A percentile compares a stretch with the other conserved stretches of the same genome.
phyloP scores from a whole-genome alignment of 2,113 vertebrate genomes.

The Albula goreensis region DNA sequence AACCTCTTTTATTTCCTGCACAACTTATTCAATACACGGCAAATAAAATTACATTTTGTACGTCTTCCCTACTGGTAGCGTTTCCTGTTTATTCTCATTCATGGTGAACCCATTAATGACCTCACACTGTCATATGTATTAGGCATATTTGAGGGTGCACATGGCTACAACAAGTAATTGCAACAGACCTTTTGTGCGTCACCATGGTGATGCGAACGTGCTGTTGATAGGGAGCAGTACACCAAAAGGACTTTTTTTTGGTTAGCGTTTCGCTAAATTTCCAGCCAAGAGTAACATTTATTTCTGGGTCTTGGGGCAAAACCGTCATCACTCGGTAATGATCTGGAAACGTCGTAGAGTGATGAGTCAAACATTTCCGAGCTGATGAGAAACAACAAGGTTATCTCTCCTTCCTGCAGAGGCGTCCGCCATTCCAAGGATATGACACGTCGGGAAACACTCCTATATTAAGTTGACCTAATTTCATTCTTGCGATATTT shows the following conservation, averaged over 20 bases:
- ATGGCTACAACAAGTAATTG: not conserved
- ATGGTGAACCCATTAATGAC: slow-evolving; percentile 17
- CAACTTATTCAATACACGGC: not conserved
- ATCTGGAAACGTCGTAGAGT: not conserved
- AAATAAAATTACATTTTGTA: not conserved
- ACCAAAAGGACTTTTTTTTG: not conserved
- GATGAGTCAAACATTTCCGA: not conserved
- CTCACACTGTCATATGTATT: slow-evolving; percentile 9
- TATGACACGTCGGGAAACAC: too few species aligned
- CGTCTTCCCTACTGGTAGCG: not conserved
- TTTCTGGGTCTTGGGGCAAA: not conserved
- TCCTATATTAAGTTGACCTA: too few species aligned
- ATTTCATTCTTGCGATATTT: too few species aligned
- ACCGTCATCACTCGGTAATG: not conserved
- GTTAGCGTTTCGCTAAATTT: not conserved
- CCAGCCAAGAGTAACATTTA: not conserved
- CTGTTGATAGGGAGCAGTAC: not conserved
- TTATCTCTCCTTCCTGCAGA: too few species aligned
- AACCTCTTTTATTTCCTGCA: not conserved
- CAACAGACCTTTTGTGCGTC: slow-evolving; percentile 9
- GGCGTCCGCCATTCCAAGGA: too few species aligned
- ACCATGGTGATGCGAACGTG: slow-evolving; percentile 4
- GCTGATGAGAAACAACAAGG: not conserved
- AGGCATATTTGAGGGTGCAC: slow-evolving; percentile 10
- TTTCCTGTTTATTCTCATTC: slow-evolving; percentile 10